These are phyloP conservation scores for Scolopax bukidnonensis DNA, from an alignment of 2,797 vertebrate genomes.

Conservation along the genomic window DNA sequence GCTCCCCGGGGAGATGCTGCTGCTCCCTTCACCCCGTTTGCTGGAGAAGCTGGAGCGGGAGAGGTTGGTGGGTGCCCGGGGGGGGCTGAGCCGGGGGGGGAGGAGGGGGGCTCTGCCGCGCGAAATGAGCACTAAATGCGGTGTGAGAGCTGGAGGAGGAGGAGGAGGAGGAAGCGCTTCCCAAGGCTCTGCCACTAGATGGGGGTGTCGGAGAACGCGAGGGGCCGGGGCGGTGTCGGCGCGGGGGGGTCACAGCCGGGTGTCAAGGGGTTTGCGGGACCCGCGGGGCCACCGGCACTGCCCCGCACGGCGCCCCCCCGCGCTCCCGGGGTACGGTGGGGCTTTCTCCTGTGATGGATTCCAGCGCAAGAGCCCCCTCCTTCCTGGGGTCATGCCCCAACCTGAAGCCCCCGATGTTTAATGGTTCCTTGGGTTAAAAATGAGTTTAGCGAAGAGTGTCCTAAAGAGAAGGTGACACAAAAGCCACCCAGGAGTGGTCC, in stretches of 20 bases:
- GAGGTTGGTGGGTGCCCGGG: not conserved
- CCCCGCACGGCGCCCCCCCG: no score
- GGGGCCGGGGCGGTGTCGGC: not conserved
- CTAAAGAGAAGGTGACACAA: not conserved
- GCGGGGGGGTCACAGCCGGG: no score
- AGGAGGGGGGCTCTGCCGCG: no score
- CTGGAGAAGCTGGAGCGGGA: not conserved
- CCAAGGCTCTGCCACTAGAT: not conserved
- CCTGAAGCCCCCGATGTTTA: not conserved
- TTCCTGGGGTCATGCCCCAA: not conserved
- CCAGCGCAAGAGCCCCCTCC: no score
- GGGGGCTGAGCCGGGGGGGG: not conserved
- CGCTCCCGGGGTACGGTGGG: no score
- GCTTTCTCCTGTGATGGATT: no score
- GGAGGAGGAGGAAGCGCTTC: no score
- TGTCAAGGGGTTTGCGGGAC: no score
- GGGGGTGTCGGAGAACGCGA: not conserved
- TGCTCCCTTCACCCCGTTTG: not conserved
- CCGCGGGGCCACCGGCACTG: no score
- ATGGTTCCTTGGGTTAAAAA: not conserved
- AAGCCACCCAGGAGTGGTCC: not conserved
- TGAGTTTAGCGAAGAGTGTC: not conserved
- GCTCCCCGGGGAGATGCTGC: not conserved
- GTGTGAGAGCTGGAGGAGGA: not conserved
- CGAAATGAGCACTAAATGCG: rapidly evolving